Conservation (phyloP, 2,888 invertebrate species). For the Ophion ellenae region DNA sequence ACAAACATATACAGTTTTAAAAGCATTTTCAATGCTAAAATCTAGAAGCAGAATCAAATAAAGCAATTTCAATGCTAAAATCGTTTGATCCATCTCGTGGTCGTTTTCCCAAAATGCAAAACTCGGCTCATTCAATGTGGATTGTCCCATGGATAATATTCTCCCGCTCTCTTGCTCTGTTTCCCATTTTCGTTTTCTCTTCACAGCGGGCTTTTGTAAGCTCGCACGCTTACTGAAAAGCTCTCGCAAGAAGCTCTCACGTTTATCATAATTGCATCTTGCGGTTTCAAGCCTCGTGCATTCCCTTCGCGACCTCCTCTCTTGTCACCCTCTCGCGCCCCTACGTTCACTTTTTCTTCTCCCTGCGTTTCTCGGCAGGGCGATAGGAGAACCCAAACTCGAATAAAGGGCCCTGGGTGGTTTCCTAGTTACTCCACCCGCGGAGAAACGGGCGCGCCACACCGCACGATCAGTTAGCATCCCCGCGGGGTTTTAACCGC, state of each 20-base stretch:
- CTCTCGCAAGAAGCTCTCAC: constrained; percentile 76
- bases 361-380: constrained; percentile 1
- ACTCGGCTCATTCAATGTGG: background rate
- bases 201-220: constrained; percentile 66
- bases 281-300: constrained; percentile 67
- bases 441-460: constrained; percentile 28
- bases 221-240: constrained; percentile 73
- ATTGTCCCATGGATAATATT: constrained; percentile 13
- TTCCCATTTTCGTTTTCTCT: constrained; percentile 55
- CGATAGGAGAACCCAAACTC: constrained; percentile 31
- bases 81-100: background rate
- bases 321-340: background rate
- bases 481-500: constrained; percentile 37
- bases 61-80: too few species aligned
- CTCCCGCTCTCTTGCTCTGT: constrained; percentile 12
- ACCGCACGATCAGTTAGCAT: constrained; percentile 49
- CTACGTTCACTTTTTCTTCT: background rate
- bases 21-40: too few species aligned
- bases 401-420: constrained; percentile 14
- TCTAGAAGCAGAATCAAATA: too few species aligned
- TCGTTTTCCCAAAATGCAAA: background rate
- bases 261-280: constrained; percentile 82
- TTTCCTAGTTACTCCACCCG: constrained; percentile 28
- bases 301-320: constrained; percentile 9
- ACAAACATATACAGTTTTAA: too few species aligned